Percentiles rank a stretch among this genome's conserved stretches.
Evolutionary conservation across 2,113 vertebrate genomes (phyloP).

Genomic region (Callaeas wilsoni): DNA sequence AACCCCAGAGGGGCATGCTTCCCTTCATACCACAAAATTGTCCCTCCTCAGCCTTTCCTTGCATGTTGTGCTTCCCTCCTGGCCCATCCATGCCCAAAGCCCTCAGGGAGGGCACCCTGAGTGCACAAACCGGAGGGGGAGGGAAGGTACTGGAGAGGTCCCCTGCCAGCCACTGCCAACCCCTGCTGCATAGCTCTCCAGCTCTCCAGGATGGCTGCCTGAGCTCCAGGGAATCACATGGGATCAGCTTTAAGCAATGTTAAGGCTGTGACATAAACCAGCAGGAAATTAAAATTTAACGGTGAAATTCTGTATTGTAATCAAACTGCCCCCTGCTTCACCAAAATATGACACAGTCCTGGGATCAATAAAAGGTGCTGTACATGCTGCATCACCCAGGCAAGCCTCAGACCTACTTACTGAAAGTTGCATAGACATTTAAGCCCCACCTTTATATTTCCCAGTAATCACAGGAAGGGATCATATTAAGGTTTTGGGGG

Average conservation of each 20-base stretch:
- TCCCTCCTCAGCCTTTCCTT: background rate
- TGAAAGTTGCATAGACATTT: background rate
- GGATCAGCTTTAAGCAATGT: background rate
- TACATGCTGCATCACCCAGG: background rate
- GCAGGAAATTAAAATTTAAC: conserved; percentile 16
- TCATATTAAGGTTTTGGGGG: background rate
- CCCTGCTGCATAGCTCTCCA: background rate
- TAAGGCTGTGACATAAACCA: background rate
- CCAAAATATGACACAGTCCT: background rate
- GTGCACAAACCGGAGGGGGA: background rate
- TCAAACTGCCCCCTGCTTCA: background rate
- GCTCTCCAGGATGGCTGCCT: background rate
- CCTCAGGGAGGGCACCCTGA: background rate
- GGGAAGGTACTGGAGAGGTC: background rate
- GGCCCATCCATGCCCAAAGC: background rate
- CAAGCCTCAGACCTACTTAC: background rate
- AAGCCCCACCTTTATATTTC: background rate
- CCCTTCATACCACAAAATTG: background rate
- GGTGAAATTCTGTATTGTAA: background rate
- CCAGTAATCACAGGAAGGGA: background rate
- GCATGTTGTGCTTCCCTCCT: background rate
- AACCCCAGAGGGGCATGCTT: background rate
- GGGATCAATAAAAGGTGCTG: background rate
- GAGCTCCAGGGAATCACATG: background rate
- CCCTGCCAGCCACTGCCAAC: background rate